A percentile compares a stretch with the other conserved stretches of the same genome.
Evolutionary conservation across 2,888 invertebrate species (phyloP).

Genomic region (Drosophila neotestacea): DNA sequence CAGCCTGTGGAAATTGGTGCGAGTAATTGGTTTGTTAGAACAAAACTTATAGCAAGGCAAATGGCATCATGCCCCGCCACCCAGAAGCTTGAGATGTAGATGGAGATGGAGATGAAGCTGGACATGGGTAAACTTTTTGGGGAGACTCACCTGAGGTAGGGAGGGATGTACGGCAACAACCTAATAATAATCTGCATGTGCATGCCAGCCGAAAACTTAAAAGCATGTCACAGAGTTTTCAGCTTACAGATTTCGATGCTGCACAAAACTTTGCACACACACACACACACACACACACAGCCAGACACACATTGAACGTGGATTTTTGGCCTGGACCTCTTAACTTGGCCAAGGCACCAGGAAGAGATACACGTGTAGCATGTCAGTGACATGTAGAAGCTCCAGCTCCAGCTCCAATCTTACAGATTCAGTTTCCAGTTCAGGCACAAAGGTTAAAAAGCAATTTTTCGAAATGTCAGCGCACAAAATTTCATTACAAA

Average conservation of each 20-base stretch:
- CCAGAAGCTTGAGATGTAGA: neutral
- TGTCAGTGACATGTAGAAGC: conserved; percentile 66
- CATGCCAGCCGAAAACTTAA: conserved; percentile 77
- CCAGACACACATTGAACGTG: conserved; percentile 12
- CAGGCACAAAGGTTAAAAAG: conserved; percentile 76
- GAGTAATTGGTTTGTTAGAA: conserved; percentile 80
- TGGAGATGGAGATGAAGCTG: conserved; percentile 31
- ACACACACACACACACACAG: conserved; percentile 24
- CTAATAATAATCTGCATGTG: conserved; percentile 79
- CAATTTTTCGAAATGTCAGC: conserved; percentile 79
- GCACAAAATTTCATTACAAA: conserved; percentile 80
- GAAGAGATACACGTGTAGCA: conserved; percentile 77
- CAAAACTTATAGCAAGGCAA: conserved; percentile 74
- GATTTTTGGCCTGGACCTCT: conserved; percentile 20
- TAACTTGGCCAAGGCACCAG: conserved; percentile 7
- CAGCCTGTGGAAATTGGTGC: conserved; percentile 78
- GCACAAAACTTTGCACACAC: conserved; percentile 65
- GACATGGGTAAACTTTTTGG: conserved; percentile 69
- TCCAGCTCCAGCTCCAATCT: conserved; percentile 16
- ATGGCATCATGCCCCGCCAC: conserved; percentile 45
- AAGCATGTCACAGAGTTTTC: conserved; percentile 81
- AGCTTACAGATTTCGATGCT: conserved; percentile 78
- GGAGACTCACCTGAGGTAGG: conserved; percentile 52
- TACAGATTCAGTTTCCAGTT: conserved; percentile 34
- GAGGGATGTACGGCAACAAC: conserved; percentile 53